Base-by-base conservation (phyloP, 2,888 invertebrate species). In the Drosophila monieri region DNA sequence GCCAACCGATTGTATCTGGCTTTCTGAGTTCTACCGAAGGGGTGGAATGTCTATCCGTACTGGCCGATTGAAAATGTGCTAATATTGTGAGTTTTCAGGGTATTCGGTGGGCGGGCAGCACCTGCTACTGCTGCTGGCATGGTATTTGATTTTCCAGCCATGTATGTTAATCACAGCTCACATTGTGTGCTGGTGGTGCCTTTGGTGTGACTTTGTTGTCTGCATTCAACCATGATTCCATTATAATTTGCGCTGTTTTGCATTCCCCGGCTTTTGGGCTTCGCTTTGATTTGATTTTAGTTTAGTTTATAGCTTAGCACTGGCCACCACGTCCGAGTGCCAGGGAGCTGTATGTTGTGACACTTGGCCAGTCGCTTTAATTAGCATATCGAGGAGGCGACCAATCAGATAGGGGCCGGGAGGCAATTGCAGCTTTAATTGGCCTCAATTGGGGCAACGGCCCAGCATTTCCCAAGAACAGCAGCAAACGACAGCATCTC, bases 161-260 rank as follows among this genome's bases (percentile, higher is more conserved):
- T 61, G 35, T 44, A 44, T 43, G 59, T 58, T 66, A 47, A 67
- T 67, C 66, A 65, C 65, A 25, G 54, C 39, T 37, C 37, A 41
- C 32, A 39, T 27, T 14, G 46, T 44, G 10, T 30, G 30, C 43
- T 23, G 21, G 21, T 23, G 18, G 18, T 23, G 21, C 4, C 21
- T 21, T 21, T 14, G 37, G 35, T 37, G 58, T 64, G 60, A 69
- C 62, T 59, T 55, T 27, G n/a, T 32, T 55, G 37, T 61, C 39
- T 85, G 85, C 79, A 85, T 79, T 81, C 55, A 79, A 77, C 69
- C 83, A 68, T 79, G 76, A 74, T 68, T 74, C 70, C 71, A 81
- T 76, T 77, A 72, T 73, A 76, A 69, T 77, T 72, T 71, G 68
- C 76, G 73, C 75, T 77, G 56, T 81, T 84, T 80, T 77, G 79